Base-by-base conservation (phyloP, 2,888 invertebrate species). In the Bugulina stolonifera region DNA sequence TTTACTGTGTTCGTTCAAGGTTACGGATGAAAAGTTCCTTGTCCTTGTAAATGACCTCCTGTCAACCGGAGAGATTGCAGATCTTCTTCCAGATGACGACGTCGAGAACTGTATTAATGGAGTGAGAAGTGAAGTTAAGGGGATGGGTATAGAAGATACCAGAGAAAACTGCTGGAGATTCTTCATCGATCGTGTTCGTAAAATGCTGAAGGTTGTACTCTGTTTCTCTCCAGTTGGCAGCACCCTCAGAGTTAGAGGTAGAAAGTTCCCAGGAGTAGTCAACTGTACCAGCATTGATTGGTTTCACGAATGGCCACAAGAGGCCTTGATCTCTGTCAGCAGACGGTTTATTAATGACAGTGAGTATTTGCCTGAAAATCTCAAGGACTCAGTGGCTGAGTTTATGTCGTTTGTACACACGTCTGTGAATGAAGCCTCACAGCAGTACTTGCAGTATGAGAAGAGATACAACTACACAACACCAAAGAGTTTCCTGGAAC, bases 301-400 rank as follows among this genome's bases (percentile, higher is more conserved):
- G 96, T 97, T 97, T 86, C 96, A 97, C 82, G 96, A 96, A 84
- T 97, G 97, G 97, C 96, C 97, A 1, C 93, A 95, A 86, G 95
- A 96, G 85, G 97, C 97, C 72, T 87, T 97, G 73, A 91, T 95
- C 74, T 95, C 95, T 5, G 97, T 97, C 14, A 92, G 95, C 27
- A 89, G 91, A 85, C 89, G 91, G 77, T 97, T 96, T 84, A 86
- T 97, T 74, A 89, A 90, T 79, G 91, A 92, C 78, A 86, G 93
- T 10, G 88, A 90, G 76, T 72, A 75, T 78, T 83, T 83, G 43
- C 80, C 91, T 90, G 86, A 87, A 71, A 84, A 87, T n/a, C 87
- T 92, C 77, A 89, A 91, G 74, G 92, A 93, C 80, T 91, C 94
- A 0, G 91, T 94, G 73, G 90, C 94, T 0, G 89, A 90, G 82